Evolutionary conservation across 2,113 vertebrate species (phyloP).

Genomic region (Mohoua ochrocephala): DNA sequence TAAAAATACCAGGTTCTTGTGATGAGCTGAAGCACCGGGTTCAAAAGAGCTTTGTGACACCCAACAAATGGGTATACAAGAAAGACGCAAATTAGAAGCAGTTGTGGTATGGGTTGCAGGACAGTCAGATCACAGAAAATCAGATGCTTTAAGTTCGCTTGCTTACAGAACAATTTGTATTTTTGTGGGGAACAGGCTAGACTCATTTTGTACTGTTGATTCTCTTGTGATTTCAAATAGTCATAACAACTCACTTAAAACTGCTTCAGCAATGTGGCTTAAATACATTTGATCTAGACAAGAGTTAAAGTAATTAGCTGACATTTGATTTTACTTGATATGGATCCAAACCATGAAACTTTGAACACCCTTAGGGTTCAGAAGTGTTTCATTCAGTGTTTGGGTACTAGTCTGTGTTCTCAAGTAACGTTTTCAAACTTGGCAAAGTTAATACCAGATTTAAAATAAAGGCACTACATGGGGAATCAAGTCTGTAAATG

Average conservation of each 20-base stretch:
- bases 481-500: neutral
- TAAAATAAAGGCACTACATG: neutral
- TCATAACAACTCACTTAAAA: slow-evolving; percentile 43
- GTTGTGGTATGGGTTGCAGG: neutral
- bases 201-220: neutral
- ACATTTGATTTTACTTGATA: slow-evolving; percentile 43
- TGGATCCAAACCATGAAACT: slow-evolving; percentile 47
- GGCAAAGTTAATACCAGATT: neutral
- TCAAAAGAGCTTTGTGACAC: neutral
- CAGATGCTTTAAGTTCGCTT: neutral
- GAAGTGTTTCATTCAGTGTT: slow-evolving; percentile 24
- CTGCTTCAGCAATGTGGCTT: neutral
- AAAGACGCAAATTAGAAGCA: neutral
- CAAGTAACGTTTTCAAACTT: slow-evolving; percentile 35
- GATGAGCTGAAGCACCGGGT: neutral
- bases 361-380: slow-evolving; percentile 27
- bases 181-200: slow-evolving; percentile 5
- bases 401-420: slow-evolving; percentile 29
- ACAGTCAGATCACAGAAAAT: neutral
- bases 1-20: neutral
- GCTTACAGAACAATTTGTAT: neutral
- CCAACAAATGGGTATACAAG: neutral
- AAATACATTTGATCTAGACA: slow-evolving; percentile 34
- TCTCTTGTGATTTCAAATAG: slow-evolving; percentile 30
- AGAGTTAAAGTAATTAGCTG: slow-evolving; percentile 53